Evolutionary conservation across 2,113 vertebrate species (phyloP), one percentile per base, ranked within the genome.

Genomic region (Himantopus leucocephalus): DNA sequence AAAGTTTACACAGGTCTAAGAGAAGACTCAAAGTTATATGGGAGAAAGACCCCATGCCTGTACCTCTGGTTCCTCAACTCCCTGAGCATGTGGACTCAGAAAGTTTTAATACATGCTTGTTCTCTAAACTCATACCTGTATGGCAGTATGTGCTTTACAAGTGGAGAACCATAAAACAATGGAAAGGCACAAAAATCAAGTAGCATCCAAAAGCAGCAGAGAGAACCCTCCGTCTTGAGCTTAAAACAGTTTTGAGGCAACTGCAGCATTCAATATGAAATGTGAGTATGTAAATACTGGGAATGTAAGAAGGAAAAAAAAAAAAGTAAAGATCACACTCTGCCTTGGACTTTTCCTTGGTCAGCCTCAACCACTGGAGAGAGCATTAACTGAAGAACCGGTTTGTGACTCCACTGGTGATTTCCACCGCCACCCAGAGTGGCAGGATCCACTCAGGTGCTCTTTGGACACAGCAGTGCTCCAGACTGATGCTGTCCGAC

Each of bases 51-150:
- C 15, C 50, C 15, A 3, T 3, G 26, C 14, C 19, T 35, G 11
- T 2, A 39, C 6, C 30, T 72, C 71, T 29, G 39, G 14, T 17
- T 91, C 32, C 27, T 19, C 84, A 48, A 34, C 29, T 50, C 24
- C 59, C 8, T 2, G 14, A 76, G 30, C 0, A 0, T 1, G 6
- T 17, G 15, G 8, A 59, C 60, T 29, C 27, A 74, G 26, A 12
- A 50, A 81, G 8, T 73, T 56, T 27, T 58, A 41, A 32, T n/a
- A 24, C 4, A 3, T 4, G 1, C n/a, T 59, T 71, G 15, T 24
- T 29, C 37, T 72, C 37, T 72, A 32, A 91, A 67, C 23, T 55
- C 52, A n/a, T 9, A 37, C 8, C 63, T 43, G 24, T 32, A 32
- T 34, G 22, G 11, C 10, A 20, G 8, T 53, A 43, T 26, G 34